Evolutionary conservation across 2,113 vertebrate genomes (phyloP).

Genomic region (Ptyas mucosa): DNA sequence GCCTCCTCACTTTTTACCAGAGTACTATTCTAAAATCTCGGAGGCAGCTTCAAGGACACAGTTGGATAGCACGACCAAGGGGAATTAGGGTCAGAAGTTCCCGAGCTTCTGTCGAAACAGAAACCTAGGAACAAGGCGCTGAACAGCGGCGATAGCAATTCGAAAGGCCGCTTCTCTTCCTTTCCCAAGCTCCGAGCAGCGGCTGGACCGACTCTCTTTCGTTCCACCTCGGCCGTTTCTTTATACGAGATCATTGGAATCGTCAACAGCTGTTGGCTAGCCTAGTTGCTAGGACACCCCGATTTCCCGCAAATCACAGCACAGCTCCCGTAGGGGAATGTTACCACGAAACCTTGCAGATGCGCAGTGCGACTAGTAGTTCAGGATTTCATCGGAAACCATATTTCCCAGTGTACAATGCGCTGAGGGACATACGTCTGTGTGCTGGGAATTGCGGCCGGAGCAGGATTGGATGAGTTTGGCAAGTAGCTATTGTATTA

Average conservation of each 20-base stretch:
- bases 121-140: not conserved
- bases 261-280: not conserved
- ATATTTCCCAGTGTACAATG: constrained; percentile 16
- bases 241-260: not conserved
- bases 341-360: not conserved
- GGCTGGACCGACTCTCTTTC: not conserved
- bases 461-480: no score
- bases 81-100: not conserved
- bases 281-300: constrained; percentile 12
- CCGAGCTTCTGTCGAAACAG: not conserved
- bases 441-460: constrained; percentile 38
- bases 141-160: not conserved
- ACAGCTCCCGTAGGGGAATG: not conserved
- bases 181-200: not conserved
- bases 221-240: not conserved
- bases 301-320: not conserved
- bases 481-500: not conserved
- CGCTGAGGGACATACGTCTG: rapidly evolving
- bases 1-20: not conserved
- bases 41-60: not conserved
- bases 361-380: not conserved
- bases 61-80: not conserved
- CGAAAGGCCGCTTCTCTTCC: not conserved
- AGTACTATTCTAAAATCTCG: not conserved
- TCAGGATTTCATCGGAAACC: not conserved